Base-by-base conservation (phyloP, 2,797 vertebrate species). In the Muraenolepis orangiensis region DNA sequence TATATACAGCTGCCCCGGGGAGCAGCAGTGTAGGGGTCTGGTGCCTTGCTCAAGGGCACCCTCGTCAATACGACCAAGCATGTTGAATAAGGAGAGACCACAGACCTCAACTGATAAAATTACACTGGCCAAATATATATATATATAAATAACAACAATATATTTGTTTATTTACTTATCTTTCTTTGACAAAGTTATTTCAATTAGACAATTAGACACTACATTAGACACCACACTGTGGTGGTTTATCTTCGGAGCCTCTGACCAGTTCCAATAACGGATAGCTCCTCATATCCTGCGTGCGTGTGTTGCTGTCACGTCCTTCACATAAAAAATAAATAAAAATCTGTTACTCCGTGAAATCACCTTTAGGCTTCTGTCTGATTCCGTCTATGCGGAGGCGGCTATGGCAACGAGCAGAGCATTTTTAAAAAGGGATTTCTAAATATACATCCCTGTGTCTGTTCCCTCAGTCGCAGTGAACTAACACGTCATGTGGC, bases 391-490 rank as follows among this genome's bases (percentile, higher is more conserved):
- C n/a, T n/a, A n/a, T n/a, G 32, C 32, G 32, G 32, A 4, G 32
- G 32, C 32, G 6, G 51, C 51, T 57, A 23, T 57, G 51, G 51
- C 51, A 57, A 57, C 51, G 20, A 8, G 51, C 51, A 23, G n/a
- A 57, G n/a, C n/a, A 8, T 57, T 57, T n/a, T 23, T n/a, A n/a
- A n/a, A 23, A 57, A n/a, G n/a, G 7, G 51, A 57, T 23, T 57
- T 57, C 51, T 57, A n/a, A 57, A 57, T 57, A n/a, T 57, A 57
- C 7, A 34, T 46, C 6, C 42, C 42, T n/a, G 46, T 57, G 64
- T 75, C 72, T 71, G 75, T 76, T 79, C 78, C 78, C 26, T 67
- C 34, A 11, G 29, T 23, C 1, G 3, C 32, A 34, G 68, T 4
- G 30, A 69, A 34, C 30, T 8, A 36, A 32, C 71, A 7, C 46